These are phyloP conservation scores for Pasiphila rectangulata DNA, from an alignment of 2,888 invertebrate genomes.

Conservation along the genomic window DNA sequence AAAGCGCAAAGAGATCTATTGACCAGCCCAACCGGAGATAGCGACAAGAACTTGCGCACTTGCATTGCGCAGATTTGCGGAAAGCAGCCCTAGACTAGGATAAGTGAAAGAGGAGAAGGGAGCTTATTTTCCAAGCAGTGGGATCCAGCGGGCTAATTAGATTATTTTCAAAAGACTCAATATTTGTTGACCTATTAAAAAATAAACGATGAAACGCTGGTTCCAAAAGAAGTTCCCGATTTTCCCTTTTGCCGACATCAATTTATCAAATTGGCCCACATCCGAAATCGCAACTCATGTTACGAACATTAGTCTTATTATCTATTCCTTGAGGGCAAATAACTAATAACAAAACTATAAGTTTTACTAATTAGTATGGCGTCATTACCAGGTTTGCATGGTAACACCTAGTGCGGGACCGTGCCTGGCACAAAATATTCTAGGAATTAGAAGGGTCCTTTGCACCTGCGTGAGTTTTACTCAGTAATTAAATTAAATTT, in stretches of 20 bases:
- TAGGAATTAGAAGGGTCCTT: conserved; percentile 37
- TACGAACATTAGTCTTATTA: conserved; percentile 24
- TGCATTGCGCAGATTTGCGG: no score
- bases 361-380: conserved; percentile 46
- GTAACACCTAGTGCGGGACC: conserved; percentile 41
- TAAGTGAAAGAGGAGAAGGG: no score
- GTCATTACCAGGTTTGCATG: conserved; percentile 52
- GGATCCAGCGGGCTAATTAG: no score
- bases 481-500: background rate
- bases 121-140: no score
- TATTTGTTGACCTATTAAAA: no score
- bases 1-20: no score
- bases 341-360: conserved; percentile 12
- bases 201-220: no score
- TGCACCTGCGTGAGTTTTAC: conserved; percentile 11
- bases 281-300: conserved; percentile 44
- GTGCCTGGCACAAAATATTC: conserved; percentile 64
- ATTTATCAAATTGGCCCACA: conserved; percentile 38
- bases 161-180: no score
- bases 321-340: background rate
- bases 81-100: no score
- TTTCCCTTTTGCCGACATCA: conserved; percentile 1
- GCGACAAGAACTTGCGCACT: no score
- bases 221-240: no score
- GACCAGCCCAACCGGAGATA: no score